These are phyloP conservation scores for Phengaris arion DNA, from an alignment of 2,888 invertebrate genomes.

Conservation along the genomic window DNA sequence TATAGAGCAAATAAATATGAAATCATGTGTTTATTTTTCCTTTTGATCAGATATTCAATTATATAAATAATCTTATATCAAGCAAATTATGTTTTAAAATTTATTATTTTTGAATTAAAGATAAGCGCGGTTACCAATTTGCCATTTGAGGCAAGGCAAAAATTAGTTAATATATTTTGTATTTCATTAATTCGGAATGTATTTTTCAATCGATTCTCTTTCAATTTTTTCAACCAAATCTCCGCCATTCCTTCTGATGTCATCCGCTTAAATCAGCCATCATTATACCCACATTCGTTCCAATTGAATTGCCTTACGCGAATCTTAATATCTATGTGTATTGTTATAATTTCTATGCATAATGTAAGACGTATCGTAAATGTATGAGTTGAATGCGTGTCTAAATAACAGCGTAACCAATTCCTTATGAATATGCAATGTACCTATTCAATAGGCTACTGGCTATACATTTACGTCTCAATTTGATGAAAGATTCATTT, in stretches of 20 bases:
- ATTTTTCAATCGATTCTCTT: no score
- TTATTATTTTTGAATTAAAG: no score
- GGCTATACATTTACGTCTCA: background rate
- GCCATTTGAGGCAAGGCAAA: no score
- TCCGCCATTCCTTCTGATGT: no score
- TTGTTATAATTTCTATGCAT: conserved; percentile 19
- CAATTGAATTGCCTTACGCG: background rate
- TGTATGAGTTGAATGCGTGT: background rate
- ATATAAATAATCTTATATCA: no score
- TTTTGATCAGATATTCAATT: no score
- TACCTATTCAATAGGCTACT: no score
- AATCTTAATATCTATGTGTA: background rate
- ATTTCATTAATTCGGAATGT: no score
- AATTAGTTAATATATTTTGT: no score
- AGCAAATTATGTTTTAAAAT: no score
- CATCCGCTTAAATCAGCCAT: background rate
- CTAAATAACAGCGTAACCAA: conserved; percentile 12
- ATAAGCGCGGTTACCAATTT: no score
- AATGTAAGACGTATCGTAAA: conserved; percentile 14
- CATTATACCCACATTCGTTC: background rate
- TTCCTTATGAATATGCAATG: conserved; percentile 9
- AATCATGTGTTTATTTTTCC: background rate
- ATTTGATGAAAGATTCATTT: background rate
- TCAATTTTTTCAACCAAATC: no score
- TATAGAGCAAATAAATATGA: background rate